phyloP scores from a whole-genome alignment of 2,113 vertebrate species.

The Erythrocercus mccallii region DNA sequence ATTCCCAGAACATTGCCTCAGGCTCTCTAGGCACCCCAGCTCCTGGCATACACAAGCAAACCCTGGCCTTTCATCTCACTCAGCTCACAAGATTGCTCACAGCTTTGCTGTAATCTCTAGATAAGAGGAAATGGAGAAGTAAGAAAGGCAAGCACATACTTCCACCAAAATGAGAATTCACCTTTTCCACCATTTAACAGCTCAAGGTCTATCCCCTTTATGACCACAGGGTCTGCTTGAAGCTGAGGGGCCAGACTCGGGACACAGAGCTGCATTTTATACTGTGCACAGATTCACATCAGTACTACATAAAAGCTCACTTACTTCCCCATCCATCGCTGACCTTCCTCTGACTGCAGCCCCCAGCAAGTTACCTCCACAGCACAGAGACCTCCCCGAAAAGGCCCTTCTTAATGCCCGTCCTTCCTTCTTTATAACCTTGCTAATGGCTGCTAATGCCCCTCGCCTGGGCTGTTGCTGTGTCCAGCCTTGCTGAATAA shows the following conservation, averaged over 20 bases:
- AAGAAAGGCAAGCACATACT: not conserved
- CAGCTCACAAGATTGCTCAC: not conserved
- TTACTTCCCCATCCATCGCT: not conserved
- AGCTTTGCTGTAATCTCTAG: not conserved
- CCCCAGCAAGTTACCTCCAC: rapidly evolving
- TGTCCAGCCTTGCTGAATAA: not conserved
- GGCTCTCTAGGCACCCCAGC: not conserved
- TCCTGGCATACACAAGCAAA: not conserved
- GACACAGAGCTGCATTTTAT: not conserved
- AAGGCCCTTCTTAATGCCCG: rapidly evolving
- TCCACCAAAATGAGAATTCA: not conserved
- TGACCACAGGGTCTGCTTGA: not conserved
- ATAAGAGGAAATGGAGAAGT: not conserved
- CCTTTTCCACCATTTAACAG: not conserved
- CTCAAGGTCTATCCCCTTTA: not conserved
- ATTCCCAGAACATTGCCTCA: not conserved
- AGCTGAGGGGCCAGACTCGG: not conserved
- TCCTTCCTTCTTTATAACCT: not conserved
- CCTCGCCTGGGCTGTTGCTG: not conserved
- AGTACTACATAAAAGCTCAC: not conserved
- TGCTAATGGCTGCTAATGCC: not conserved
- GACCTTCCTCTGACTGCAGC: not conserved
- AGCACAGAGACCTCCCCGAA: rapidly evolving
- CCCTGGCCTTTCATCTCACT: not conserved
- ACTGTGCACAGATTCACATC: not conserved